Evolutionary conservation across 2,113 vertebrate species (phyloP), one percentile per base, ranked within the genome.

Genomic region (Podarcis cretensis): DNA sequence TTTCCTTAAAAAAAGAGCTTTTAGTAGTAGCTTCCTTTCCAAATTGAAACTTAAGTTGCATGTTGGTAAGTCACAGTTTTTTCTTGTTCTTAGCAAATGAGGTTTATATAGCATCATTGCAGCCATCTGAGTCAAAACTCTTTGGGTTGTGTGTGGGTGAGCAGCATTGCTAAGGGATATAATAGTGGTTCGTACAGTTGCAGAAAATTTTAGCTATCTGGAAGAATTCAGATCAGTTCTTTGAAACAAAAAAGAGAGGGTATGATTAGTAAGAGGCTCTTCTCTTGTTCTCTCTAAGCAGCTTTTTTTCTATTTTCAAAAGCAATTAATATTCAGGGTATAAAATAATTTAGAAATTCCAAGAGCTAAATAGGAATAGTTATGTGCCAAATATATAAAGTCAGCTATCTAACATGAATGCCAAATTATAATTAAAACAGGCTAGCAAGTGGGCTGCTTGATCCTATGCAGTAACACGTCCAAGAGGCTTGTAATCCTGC

Each of bases 211-310:
- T 90, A 90, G 74, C 80, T 91, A 57, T 57, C 81, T 83, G 75
- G 89, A 78, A 91, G 90, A 95, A 90, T 92, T 86, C 77, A 90
- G 35, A 89, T 90, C 92, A 94, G 14, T 84, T 73, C 75, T 87
- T 95, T 63, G 63, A 66, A 78, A 93, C n/a, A 93, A 88, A 63
- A 14, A 63, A 20, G 18, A 94, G 87, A 37, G 65, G 40, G 54
- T 43, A 85, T 92, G 90, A 91, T 86, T 79, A 83, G 40, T 13
- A 88, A 90, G 23, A 25, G 84, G 86, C 1, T 16, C 1, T 81
- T 71, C 65, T 54, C n/a, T 25, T 80, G 83, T 88, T 27, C 14
- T 87, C 2, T 30, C 89, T 37, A 85, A 6, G 71, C 83, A 84
- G 18, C 32, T 5, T 4, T 54, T 91, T 83, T 10, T 59, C 27